Percentiles rank a stretch among this genome's conserved stretches.
Evolutionary conservation across 2,888 invertebrate species (phyloP).

Genomic region (Fragum sueziense): DNA sequence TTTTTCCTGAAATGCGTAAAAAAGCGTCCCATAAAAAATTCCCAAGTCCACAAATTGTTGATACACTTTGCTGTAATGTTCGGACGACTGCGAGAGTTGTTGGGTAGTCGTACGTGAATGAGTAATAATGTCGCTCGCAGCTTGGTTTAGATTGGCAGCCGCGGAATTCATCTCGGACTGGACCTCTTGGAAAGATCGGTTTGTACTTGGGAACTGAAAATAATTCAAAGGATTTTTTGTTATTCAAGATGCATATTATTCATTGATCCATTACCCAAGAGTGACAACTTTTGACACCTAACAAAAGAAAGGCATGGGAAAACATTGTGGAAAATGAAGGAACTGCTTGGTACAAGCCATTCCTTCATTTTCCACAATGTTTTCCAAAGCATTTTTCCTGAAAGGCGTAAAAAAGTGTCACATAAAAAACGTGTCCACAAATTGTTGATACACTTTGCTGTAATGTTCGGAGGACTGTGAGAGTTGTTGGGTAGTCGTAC

Average conservation of each 20-base stretch:
- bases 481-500: conserved; percentile 86
- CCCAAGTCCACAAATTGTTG: conserved; percentile 88
- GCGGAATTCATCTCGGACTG: conserved; percentile 93
- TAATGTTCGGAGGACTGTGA: conserved; percentile 90
- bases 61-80: conserved; percentile 89
- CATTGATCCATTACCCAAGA: no score
- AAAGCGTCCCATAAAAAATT: no score
- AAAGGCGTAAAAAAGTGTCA: no score
- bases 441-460: conserved; percentile 88
- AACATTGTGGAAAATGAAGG: no score
- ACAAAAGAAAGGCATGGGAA: no score
- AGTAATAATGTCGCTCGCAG: conserved; percentile 92
- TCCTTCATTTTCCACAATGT: no score
- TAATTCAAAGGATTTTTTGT: no score
- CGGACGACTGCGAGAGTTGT: conserved; percentile 88
- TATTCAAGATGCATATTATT: no score
- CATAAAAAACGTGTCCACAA: conserved; percentile 88
- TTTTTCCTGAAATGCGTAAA: no score
- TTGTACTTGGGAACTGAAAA: conserved; percentile 87
- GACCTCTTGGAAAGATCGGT: conserved; percentile 85
- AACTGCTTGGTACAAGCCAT: no score
- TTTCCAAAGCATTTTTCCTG: no score
- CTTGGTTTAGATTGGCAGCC: conserved; percentile 92
- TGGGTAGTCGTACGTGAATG: conserved; percentile 87
- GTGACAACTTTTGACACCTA: no score